Conservation (phyloP, 2,888 invertebrate species). For the Cacoxenus indagator region DNA sequence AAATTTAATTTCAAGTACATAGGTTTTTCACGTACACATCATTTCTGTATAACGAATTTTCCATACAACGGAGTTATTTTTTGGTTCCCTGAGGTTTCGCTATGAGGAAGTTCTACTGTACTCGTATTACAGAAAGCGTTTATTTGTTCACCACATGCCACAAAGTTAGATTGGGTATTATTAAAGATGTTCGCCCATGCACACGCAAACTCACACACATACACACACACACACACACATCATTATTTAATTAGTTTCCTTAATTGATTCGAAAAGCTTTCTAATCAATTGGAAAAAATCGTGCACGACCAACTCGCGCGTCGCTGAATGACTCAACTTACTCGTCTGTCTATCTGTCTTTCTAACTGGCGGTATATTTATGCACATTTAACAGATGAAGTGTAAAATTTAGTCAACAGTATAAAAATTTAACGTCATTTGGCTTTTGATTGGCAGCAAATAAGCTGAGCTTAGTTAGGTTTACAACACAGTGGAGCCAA, state of each 20-base stretch:
- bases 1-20: too few relatives aligned
- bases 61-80: too few relatives aligned
- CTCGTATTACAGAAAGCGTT: too few relatives aligned
- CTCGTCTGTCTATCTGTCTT: neutral
- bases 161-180: too few relatives aligned
- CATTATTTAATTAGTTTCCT: conserved; percentile 31
- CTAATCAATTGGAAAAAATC: conserved; percentile 41
- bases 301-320: conserved; percentile 1
- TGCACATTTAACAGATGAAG: neutral
- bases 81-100: too few relatives aligned
- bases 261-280: conserved; percentile 51
- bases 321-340: neutral
- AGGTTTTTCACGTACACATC: too few relatives aligned
- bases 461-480: neutral
- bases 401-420: conserved; percentile 1
- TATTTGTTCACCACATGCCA: too few relatives aligned
- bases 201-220: neutral
- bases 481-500: neutral
- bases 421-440: neutral
- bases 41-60: too few relatives aligned
- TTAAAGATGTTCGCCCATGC: too few relatives aligned
- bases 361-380: neutral
- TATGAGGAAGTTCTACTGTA: too few relatives aligned
- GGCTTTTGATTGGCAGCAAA: neutral
- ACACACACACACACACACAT: conserved; percentile 25